phyloP scores from a whole-genome alignment of 2,888 invertebrate species.

The Harpalus rufipes region DNA sequence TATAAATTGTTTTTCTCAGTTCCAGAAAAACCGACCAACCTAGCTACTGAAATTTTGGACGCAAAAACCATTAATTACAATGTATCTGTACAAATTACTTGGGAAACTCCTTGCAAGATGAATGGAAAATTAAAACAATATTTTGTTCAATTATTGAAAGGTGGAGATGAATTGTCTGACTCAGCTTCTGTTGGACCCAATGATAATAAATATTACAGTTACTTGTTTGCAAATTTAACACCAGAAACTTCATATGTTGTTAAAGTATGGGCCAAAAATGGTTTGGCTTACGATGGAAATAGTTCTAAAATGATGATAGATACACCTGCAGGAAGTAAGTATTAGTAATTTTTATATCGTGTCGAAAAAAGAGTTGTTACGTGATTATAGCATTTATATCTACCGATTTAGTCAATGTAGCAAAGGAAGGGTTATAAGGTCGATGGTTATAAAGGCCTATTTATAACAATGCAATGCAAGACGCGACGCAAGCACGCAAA shows the following conservation, averaged over 20 bases:
- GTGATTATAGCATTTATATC: too few species aligned
- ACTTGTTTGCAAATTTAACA: constrained; percentile 63
- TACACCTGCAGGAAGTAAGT: constrained; percentile 72
- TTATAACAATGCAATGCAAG: too few species aligned
- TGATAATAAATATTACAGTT: background rate
- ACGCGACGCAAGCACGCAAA: too few species aligned
- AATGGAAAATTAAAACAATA: constrained; percentile 70
- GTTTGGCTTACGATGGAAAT: constrained; percentile 49
- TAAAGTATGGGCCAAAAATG: constrained; percentile 53
- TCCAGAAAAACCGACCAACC: constrained; percentile 12
- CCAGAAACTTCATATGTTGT: constrained; percentile 69
- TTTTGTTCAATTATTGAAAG: constrained; percentile 2
- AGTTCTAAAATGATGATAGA: constrained; percentile 52
- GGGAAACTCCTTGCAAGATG: constrained; percentile 70
- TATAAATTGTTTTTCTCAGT: background rate
- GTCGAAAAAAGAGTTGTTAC: too few species aligned
- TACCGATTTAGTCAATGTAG: too few species aligned
- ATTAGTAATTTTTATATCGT: too few species aligned
- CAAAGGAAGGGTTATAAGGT: too few species aligned
- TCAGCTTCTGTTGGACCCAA: constrained; percentile 57
- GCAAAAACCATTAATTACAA: constrained; percentile 16
- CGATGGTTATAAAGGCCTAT: too few species aligned
- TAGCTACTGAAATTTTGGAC: background rate
- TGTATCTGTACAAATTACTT: constrained; percentile 54
- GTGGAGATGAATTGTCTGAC: background rate